These are phyloP conservation scores for Cactoblastis cactorum DNA, from an alignment of 2,888 invertebrate genomes.

Conservation along the genomic window DNA sequence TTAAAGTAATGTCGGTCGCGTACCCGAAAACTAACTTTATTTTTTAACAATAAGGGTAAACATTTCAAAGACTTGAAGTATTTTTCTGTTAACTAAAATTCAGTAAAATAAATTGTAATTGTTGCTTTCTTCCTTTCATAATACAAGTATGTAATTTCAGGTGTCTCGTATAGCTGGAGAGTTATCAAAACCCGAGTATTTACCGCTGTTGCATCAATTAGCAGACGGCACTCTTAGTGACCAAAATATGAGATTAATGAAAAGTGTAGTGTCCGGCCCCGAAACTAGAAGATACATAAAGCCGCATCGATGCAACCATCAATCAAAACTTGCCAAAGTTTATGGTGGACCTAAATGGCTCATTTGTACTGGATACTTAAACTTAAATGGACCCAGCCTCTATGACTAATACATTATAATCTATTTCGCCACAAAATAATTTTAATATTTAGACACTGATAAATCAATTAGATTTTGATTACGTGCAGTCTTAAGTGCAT, in stretches of 20 bases:
- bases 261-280: conserved; percentile 53
- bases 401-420: conserved; percentile 49
- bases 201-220: conserved; percentile 56
- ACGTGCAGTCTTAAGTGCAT: no score
- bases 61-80: no score
- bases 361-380: conserved; percentile 67
- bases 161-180: conserved; percentile 61
- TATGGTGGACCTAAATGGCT: conserved; percentile 68
- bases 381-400: conserved; percentile 62
- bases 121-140: no score
- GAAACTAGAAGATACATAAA: conserved; percentile 67
- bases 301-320: conserved; percentile 69
- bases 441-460: not conserved
- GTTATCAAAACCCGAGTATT: conserved; percentile 60
- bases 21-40: no score
- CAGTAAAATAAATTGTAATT: no score
- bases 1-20: no score
- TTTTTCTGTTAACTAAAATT: no score
- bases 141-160: no score
- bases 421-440: not conserved
- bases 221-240: conserved; percentile 48
- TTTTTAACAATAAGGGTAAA: no score
- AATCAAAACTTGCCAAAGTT: conserved; percentile 53
- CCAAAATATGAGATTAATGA: conserved; percentile 44
- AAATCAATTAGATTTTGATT: not conserved